Conservation (phyloP, 2,888 invertebrate species). For the Apoderus coryli region DNA sequence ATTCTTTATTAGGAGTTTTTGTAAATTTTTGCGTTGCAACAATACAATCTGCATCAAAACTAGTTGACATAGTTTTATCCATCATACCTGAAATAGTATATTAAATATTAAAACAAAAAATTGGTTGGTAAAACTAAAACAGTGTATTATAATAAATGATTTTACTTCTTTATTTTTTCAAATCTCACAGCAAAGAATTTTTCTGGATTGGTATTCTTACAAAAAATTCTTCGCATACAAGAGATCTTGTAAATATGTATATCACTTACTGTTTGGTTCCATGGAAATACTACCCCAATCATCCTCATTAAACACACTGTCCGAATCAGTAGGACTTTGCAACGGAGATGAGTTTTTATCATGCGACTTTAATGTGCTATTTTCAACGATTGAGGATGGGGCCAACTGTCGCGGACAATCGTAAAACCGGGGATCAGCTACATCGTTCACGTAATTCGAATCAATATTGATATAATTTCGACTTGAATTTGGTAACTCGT, state of each 20-base stretch:
- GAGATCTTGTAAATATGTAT: too few species aligned
- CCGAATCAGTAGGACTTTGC: constrained; percentile 48
- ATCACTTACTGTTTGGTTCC: too few species aligned
- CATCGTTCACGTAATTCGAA: constrained; percentile 30
- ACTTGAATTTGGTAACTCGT: constrained; percentile 18
- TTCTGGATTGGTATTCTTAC: not conserved
- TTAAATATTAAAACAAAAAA: too few species aligned
- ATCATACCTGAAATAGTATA: too few species aligned
- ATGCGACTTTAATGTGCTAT: not conserved
- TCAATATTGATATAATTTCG: too few species aligned
- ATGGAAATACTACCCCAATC: too few species aligned
- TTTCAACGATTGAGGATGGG: constrained; percentile 12
- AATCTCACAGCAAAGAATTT: too few species aligned
- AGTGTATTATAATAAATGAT: too few species aligned
- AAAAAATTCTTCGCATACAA: too few species aligned
- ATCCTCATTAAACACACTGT: constrained; percentile 55
- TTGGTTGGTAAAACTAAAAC: too few species aligned
- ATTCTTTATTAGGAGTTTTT: constrained; percentile 26
- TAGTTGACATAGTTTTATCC: too few species aligned
- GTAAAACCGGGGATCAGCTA: constrained; percentile 40
- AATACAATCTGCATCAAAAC: constrained; percentile 41
- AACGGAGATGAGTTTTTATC: constrained; percentile 31
- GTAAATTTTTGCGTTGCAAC: constrained; percentile 43
- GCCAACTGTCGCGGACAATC: constrained; percentile 32
- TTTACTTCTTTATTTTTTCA: too few species aligned